Percentiles rank a stretch among this genome's conserved stretches.
These are phyloP conservation scores for Otocyon megalotis DNA, from an alignment of 2,113 vertebrate species.

Conservation along the genomic window DNA sequence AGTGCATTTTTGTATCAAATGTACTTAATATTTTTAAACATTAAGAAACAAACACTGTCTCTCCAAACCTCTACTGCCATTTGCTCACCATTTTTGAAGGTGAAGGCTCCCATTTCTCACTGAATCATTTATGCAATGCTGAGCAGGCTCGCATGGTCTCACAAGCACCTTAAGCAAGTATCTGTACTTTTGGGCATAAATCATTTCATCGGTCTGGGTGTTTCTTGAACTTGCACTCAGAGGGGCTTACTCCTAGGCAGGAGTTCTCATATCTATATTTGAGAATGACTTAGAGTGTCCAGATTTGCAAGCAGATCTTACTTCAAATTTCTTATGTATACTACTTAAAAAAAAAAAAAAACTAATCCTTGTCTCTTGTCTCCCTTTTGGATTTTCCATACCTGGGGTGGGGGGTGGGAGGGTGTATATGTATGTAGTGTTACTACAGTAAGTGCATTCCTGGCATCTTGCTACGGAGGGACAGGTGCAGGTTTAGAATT, in stretches of 20 bases:
- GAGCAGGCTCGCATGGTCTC: background rate
- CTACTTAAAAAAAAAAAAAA: background rate
- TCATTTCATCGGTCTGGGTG: background rate
- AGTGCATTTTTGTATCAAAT: constrained; percentile 13
- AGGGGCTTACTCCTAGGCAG: background rate
- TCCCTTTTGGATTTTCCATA: background rate
- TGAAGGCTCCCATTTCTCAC: background rate
- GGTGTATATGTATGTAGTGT: background rate
- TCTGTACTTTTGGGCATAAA: background rate
- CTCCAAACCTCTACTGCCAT: background rate
- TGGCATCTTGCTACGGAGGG: background rate
- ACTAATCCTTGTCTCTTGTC: background rate
- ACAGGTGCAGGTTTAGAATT: background rate
- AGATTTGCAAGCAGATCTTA: background rate
- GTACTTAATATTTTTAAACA: constrained; percentile 64
- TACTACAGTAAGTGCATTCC: background rate
- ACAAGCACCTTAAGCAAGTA: background rate
- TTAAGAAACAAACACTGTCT: background rate
- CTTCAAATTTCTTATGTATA: background rate
- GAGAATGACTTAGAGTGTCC: background rate
- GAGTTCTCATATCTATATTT: background rate
- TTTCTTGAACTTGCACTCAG: background rate
- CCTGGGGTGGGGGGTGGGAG: background rate
- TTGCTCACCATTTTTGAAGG: background rate
- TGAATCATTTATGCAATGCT: background rate